Conservation (phyloP, 2,888 invertebrate species). For the Lagria hirta region DNA sequence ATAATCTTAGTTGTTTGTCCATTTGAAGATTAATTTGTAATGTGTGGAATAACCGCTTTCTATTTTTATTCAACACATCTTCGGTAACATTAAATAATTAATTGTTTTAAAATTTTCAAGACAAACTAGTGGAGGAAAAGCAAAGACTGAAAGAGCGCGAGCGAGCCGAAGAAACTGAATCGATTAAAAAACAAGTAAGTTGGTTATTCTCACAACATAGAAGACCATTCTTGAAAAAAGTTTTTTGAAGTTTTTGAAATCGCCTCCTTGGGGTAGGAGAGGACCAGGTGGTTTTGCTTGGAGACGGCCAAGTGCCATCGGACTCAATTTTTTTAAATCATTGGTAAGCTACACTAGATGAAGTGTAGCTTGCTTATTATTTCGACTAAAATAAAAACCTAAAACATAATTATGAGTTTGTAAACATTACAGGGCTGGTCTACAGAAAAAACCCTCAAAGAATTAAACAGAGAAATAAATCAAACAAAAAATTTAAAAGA, state of each 20-base stretch:
- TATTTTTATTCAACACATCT: slow-evolving; percentile 4
- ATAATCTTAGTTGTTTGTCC: no score
- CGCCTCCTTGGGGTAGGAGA: slow-evolving; percentile 65
- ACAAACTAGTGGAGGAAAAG: slow-evolving; percentile 62
- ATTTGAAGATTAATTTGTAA: no score
- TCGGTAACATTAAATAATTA: background rate
- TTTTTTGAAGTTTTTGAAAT: slow-evolving; percentile 46
- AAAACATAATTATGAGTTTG: background rate
- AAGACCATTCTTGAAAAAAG: slow-evolving; percentile 23
- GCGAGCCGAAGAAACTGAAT: slow-evolving; percentile 57
- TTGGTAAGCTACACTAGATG: slow-evolving; percentile 61
- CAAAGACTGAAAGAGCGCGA: slow-evolving; percentile 42
- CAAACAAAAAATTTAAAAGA: no score
- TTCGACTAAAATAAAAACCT: background rate
- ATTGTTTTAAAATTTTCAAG: slow-evolving; percentile 54
- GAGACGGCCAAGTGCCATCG: slow-evolving; percentile 72
- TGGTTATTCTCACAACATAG: no score
- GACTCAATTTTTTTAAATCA: slow-evolving; percentile 74
- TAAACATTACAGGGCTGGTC: slow-evolving; percentile 51
- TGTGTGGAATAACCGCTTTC: no score
- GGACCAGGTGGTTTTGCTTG: slow-evolving; percentile 74
- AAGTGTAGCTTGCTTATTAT: slow-evolving; percentile 38
- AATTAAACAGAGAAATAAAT: slow-evolving; percentile 44
- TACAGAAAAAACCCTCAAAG: slow-evolving; percentile 47
- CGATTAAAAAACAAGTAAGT: slow-evolving; percentile 62